Percentiles rank a stretch among this genome's conserved stretches.
These are phyloP conservation scores for Atopsyche davidsoni DNA, from an alignment of 1,140 invertebrate genomes.

Conservation along the genomic window DNA sequence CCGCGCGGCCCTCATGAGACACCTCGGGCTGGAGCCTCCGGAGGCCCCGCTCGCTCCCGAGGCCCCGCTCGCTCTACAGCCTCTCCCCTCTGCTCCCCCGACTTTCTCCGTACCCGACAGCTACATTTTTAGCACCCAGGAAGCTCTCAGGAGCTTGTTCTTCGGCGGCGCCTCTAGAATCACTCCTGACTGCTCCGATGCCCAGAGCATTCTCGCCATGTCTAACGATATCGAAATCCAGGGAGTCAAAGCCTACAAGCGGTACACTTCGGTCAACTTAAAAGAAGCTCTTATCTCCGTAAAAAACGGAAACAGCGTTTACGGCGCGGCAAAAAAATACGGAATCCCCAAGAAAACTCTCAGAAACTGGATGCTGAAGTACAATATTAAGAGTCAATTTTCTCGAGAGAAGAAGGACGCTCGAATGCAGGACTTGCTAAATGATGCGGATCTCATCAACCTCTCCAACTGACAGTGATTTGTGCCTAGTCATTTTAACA, in stretches of 20 bases:
- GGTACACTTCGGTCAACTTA: constrained; percentile 44
- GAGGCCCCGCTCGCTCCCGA: too few species aligned
- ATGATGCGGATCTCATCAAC: constrained; percentile 17
- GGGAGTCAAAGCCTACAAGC: constrained; percentile 45
- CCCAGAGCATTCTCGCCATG: constrained; percentile 22
- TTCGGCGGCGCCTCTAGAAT: background rate
- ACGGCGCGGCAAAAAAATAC: constrained; percentile 45
- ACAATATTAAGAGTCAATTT: constrained; percentile 47
- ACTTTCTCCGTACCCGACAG: background rate
- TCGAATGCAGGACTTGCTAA: constrained; percentile 15
- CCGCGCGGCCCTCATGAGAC: constrained; percentile 7
- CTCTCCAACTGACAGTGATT: too few species aligned
- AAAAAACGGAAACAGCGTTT: constrained; percentile 45
- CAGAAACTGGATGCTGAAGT: constrained; percentile 47
- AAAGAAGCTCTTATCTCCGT: constrained; percentile 43
- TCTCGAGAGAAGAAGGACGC: constrained; percentile 42
- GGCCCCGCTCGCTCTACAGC: background rate
- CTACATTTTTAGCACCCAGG: constrained; percentile 12
- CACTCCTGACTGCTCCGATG: background rate
- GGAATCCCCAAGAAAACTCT: constrained; percentile 45
- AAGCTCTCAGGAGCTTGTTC: constrained; percentile 16
- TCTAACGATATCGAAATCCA: constrained; percentile 44
- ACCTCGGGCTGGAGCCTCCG: constrained; percentile 8
- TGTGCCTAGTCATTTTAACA: too few species aligned
- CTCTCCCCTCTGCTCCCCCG: background rate